phyloP scores from a whole-genome alignment of 1,140 invertebrate genomes.

The Dendroctonus valens region DNA sequence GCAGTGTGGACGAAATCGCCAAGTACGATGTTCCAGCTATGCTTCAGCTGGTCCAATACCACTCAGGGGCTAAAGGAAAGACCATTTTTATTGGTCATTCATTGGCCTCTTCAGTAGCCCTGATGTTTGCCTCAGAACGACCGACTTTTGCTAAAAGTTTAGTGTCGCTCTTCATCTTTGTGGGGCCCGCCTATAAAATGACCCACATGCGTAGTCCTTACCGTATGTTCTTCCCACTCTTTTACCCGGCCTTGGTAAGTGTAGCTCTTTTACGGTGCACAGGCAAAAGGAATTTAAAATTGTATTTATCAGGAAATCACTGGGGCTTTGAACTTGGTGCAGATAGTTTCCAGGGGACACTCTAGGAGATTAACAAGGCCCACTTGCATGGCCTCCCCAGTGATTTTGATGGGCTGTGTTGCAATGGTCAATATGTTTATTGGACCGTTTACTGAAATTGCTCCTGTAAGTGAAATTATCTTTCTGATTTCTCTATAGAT shows the following conservation, averaged over 20 bases:
- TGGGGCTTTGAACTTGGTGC: slow-evolving; percentile 38
- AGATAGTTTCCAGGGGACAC: slow-evolving; percentile 38
- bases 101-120: slow-evolving; percentile 48
- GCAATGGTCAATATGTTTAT: slow-evolving; percentile 41
- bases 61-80: slow-evolving; percentile 49
- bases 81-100: slow-evolving; percentile 60
- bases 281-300: too few species aligned
- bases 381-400: slow-evolving; percentile 40
- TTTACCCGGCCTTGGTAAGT: slow-evolving; percentile 39
- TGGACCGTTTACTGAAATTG: slow-evolving; percentile 43
- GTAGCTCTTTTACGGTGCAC: not conserved
- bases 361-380: slow-evolving; percentile 35
- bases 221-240: slow-evolving; percentile 40
- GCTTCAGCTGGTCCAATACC: slow-evolving; percentile 54
- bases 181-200: slow-evolving; percentile 46
- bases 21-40: slow-evolving; percentile 60
- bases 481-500: too few species aligned
- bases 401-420: slow-evolving; percentile 39
- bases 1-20: slow-evolving; percentile 59
- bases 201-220: slow-evolving; percentile 43
- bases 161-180: slow-evolving; percentile 42
- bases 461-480: slow-evolving; percentile 36
- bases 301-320: slow-evolving; percentile 35
- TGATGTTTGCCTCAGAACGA: slow-evolving; percentile 51
- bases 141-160: slow-evolving; percentile 46